Conservation (phyloP, 2,888 invertebrate genomes). For the Xestobium rufovillosum region DNA sequence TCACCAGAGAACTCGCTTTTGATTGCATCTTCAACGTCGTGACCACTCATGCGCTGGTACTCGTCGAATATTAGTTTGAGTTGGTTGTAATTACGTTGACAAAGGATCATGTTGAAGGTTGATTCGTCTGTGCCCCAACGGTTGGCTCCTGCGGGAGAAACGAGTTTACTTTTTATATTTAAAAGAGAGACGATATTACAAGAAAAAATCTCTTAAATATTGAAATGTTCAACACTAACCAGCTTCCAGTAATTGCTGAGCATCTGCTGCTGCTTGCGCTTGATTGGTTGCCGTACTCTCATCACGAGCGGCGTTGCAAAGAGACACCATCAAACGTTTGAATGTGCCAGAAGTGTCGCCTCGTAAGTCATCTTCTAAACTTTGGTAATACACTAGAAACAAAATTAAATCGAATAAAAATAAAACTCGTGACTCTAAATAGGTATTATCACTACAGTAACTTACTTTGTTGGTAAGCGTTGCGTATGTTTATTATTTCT, state of each 20-base stretch:
- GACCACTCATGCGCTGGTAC: constrained; percentile 67
- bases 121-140: constrained; percentile 79
- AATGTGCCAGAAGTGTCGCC: constrained; percentile 91
- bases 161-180: constrained; percentile 6
- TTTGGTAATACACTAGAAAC: constrained; percentile 62
- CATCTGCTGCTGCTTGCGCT: constrained; percentile 69
- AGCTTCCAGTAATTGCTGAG: constrained; percentile 69
- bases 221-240: too few relatives aligned
- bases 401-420: not conserved
- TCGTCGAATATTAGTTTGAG: constrained; percentile 49
- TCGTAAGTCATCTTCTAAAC: constrained; percentile 72
- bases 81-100: constrained; percentile 67
- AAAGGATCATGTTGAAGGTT: constrained; percentile 75
- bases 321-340: constrained; percentile 78
- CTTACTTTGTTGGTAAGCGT: constrained; percentile 70
- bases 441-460: constrained; percentile 29
- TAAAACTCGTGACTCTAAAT: too few relatives aligned
- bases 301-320: constrained; percentile 72
- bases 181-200: constrained; percentile 7
- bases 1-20: constrained; percentile 82
- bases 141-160: constrained; percentile 45
- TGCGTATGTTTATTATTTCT: constrained; percentile 72
- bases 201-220: constrained; percentile 29
- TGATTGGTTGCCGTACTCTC: constrained; percentile 71
- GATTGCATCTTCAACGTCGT: constrained; percentile 71